A percentile compares a stretch with the other conserved stretches of the same genome.
Evolutionary conservation across 2,888 invertebrate species (phyloP).

Genomic region (Drosophila lutescens): DNA sequence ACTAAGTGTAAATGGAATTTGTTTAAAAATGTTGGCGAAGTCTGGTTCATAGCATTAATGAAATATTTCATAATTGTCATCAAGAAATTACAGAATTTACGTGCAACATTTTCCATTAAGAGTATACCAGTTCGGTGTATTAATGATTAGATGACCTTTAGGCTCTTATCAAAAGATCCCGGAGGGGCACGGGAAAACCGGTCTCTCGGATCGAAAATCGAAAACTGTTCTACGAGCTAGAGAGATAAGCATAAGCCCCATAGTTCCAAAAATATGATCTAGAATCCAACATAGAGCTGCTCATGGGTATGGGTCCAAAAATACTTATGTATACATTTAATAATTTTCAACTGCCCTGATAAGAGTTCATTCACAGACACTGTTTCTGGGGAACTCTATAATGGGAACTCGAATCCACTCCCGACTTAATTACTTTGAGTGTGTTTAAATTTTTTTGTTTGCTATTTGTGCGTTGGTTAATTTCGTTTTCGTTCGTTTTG

Average conservation of each 20-base stretch:
- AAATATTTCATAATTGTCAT: no score
- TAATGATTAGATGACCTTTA: neutral
- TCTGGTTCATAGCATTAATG: no score
- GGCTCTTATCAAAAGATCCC: conserved; percentile 52
- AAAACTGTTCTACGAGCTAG: conserved; percentile 53
- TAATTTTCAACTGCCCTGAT: conserved; percentile 62
- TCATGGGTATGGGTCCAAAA: conserved; percentile 10
- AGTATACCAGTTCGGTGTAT: no score
- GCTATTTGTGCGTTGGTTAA: conserved; percentile 53
- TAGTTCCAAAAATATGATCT: conserved; percentile 17
- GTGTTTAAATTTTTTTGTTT: conserved; percentile 28
- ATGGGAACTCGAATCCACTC: neutral
- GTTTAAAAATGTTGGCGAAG: no score
- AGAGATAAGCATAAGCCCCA: conserved; percentile 41
- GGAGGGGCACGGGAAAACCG: conserved; percentile 10
- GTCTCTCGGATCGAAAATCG: conserved; percentile 14
- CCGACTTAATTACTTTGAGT: conserved; percentile 26
- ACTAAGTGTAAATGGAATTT: no score
- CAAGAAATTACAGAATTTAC: no score
- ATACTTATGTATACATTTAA: conserved; percentile 46
- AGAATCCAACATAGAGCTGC: conserved; percentile 13
- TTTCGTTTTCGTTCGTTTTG: conserved; percentile 55
- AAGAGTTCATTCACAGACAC: conserved; percentile 75
- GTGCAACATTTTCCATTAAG: no score
- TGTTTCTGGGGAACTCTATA: conserved; percentile 1